Base-by-base conservation (phyloP, 2,888 invertebrate genomes). In the Pycnomerus fuliginosus region DNA sequence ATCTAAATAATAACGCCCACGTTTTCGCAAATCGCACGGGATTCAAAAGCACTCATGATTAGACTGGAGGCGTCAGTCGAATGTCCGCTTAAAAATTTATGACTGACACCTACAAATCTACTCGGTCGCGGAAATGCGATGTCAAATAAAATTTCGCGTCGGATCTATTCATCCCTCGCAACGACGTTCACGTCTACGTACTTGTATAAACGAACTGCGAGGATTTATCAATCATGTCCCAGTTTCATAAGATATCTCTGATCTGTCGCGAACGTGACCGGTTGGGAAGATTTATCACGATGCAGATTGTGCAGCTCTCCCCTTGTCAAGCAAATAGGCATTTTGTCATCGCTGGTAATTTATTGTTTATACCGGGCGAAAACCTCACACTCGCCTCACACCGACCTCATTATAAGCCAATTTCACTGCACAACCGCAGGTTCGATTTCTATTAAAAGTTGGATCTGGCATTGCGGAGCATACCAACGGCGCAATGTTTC, bases 261-360 rank as follows among this genome's bases (percentile, higher is more conserved):
- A 8, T n/a, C 44, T 48, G 45, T 34, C 41, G 38, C n/a, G 32
- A 36, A 48, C 48, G 51, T 51, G 48, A 48, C 48, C 48, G 48
- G 33, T 39, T 20, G 13, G 37, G 16, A 24, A 43, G 48, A 51
- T 51, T 51, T 51, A 51, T 51, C 40, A 39, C 29, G 42, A 51
- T 51, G 51, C 51, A 51, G 43, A 51, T 48, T 51, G 45, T 51
- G 48, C 43, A 51, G 47, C 40, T 49, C 36, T 41, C 31, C 33
- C 23, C 42, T 20, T 25, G 48, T 45, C 45, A 36, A 43, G 20
- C 33, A 29, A 40, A 45, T 38, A 31, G 48, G 27, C 36, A 38
- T 37, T 51, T 46, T 48, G 49, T 46, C 42, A 48, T 41, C 17
- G 15, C n/a, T n/a, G n/a, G n/a, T n/a, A n/a, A n/a, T n/a, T n/a